Evolutionary conservation across 2,113 vertebrate species (phyloP).

Genomic region (Heterochromis multidens): DNA sequence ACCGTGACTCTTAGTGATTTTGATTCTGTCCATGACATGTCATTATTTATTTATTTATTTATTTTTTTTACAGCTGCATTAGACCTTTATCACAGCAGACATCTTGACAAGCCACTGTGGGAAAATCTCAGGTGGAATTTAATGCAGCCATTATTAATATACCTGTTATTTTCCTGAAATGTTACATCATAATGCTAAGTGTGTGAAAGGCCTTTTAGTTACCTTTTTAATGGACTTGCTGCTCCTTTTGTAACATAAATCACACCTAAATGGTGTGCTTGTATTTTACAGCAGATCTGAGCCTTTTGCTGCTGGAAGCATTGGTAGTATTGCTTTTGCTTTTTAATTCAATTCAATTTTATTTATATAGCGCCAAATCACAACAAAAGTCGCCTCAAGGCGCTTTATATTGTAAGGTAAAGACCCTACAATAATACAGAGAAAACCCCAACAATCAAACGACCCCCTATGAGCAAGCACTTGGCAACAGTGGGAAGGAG

Average conservation of each 20-base stretch:
- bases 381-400: too few relatives aligned
- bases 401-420: too few relatives aligned
- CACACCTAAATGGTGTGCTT: neutral
- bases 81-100: neutral
- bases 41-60: too few relatives aligned
- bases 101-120: neutral
- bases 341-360: too few relatives aligned
- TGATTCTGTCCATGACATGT: neutral
- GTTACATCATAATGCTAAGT: neutral
- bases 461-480: too few relatives aligned
- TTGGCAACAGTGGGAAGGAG: too few relatives aligned
- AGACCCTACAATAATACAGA: too few relatives aligned
- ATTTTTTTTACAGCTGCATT: neutral
- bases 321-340: neutral
- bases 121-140: neutral
- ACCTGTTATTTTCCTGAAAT: neutral
- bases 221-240: neutral
- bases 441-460: too few relatives aligned
- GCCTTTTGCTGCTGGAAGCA: neutral
- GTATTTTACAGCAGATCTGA: neutral
- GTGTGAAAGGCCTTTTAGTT: neutral
- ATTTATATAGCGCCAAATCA: too few relatives aligned
- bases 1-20: neutral
- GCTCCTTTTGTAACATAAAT: neutral
- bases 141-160: neutral